Percentiles rank a stretch among this genome's conserved stretches.
phyloP scores from a whole-genome alignment of 2,888 invertebrate species.

The Drosophila quinaria region DNA sequence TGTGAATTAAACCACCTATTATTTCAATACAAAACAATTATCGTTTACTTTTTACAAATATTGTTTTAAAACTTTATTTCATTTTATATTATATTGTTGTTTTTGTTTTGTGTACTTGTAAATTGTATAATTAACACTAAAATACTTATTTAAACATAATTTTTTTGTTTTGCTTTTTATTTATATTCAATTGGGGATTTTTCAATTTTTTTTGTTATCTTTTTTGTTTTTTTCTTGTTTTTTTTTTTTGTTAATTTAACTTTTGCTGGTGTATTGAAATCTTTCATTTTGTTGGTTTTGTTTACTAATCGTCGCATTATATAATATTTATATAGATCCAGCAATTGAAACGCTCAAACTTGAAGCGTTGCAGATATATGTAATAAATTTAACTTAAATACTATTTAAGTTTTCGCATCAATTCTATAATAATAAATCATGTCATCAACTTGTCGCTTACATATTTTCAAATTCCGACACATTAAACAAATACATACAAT shows the following conservation, averaged over 20 bases:
- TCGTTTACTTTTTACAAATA: conserved; percentile 84
- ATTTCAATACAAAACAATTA: neutral
- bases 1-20: neutral
- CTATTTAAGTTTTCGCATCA: conserved; percentile 74
- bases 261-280: conserved; percentile 45
- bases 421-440: conserved; percentile 64
- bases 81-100: conserved; percentile 82
- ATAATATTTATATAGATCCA: conserved; percentile 63
- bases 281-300: conserved; percentile 45
- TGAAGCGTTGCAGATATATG: conserved; percentile 66
- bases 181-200: conserved; percentile 72
- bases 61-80: conserved; percentile 85
- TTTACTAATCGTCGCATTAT: conserved; percentile 64
- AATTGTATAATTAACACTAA: conserved; percentile 85
- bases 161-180: conserved; percentile 26
- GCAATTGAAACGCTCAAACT: conserved; percentile 76
- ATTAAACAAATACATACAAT: conserved; percentile 79
- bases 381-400: conserved; percentile 71
- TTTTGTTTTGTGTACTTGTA: conserved; percentile 79
- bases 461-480: conserved; percentile 75
- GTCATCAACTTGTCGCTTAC: conserved; percentile 36
- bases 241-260: conserved; percentile 37
- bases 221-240: conserved; percentile 21
- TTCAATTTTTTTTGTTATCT: conserved; percentile 46
- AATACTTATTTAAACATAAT: conserved; percentile 85